Evolutionary conservation across 2,888 invertebrate species (phyloP), one percentile per base, ranked within the genome.

Genomic region (Argyresthia goedartella): DNA sequence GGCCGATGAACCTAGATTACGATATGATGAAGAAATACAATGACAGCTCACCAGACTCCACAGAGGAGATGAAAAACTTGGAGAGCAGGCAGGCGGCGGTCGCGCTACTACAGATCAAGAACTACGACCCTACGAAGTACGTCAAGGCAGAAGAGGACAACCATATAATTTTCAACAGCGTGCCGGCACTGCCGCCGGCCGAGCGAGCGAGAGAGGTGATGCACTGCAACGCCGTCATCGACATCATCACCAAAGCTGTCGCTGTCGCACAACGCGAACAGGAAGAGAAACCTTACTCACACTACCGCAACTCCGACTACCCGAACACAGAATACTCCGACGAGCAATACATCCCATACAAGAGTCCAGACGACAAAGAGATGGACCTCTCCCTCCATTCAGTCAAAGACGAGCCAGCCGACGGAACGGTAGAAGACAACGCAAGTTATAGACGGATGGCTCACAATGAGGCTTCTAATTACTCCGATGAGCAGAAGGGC

Each of bases 101-200:
- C 55, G 85, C 87, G 54, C 71, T 87, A 53, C 71, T 87, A 53
- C 87, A 87, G 61, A 87, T 87, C 54, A 87, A 86, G 65, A 87
- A 87, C 65, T 82, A 87, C 67, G 87, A 87, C 59, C 87, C 87
- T 48, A 75, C 67, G 59, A 87, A 87, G 66, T 87, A 85, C 66
- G 71, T 68, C 34, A 70, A 80, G 54, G 61, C 69, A 55, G 84
- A 85, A 63, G 81, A 82, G 56, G 81, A 78, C 54, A 88, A 88
- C 45, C 89, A 88, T 64, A 88, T 89, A 61, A 85, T 85, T 70
- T 89, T 88, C 69, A 89, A 89, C 69, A 88, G 84, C 60, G 88
- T 88, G 58, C 88, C 88, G 62, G 84, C 88, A 64, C 78, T 88
- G 61, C 88, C 88, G 63, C 87, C 88, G 54, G 76, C 88, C 45